Evolutionary conservation across 2,888 invertebrate genomes (phyloP).

Genomic region (Aricia artaxerxes): DNA sequence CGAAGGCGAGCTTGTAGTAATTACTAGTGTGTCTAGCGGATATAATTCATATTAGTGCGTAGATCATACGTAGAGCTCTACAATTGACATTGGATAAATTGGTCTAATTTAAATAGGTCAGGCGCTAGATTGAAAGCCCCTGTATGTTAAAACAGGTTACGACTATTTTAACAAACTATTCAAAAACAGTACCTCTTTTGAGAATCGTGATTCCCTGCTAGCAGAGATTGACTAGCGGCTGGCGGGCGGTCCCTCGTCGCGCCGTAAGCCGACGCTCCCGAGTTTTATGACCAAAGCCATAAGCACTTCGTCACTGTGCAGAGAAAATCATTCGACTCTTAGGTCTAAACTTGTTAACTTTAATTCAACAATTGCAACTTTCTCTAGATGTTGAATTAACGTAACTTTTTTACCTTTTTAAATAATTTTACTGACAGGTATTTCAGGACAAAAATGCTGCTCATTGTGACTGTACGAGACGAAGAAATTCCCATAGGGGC

Average conservation of each 20-base stretch:
- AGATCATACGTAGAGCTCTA: background rate
- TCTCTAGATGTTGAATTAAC: background rate
- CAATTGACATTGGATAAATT: background rate
- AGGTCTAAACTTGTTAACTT: background rate
- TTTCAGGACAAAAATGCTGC: background rate
- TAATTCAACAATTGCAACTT: too few relatives aligned
- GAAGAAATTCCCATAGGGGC: background rate
- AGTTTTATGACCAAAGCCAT: background rate
- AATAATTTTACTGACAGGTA: too few relatives aligned
- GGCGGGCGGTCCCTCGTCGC: background rate
- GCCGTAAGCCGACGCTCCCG: background rate
- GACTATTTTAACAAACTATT: too few relatives aligned
- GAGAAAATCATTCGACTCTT: background rate
- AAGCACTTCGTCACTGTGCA: background rate
- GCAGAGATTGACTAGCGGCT: background rate
- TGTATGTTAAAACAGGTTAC: too few relatives aligned
- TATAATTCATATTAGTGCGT: background rate
- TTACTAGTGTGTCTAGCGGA: background rate
- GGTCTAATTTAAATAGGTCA: background rate
- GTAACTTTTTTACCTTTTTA: too few relatives aligned
- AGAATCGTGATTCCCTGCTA: background rate
- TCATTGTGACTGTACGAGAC: background rate
- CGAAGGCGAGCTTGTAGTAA: background rate
- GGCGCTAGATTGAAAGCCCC: background rate
- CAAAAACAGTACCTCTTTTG: background rate